Evolutionary conservation across 2,797 vertebrate species (phyloP).

Genomic region (Pyrocephalus nanus): DNA sequence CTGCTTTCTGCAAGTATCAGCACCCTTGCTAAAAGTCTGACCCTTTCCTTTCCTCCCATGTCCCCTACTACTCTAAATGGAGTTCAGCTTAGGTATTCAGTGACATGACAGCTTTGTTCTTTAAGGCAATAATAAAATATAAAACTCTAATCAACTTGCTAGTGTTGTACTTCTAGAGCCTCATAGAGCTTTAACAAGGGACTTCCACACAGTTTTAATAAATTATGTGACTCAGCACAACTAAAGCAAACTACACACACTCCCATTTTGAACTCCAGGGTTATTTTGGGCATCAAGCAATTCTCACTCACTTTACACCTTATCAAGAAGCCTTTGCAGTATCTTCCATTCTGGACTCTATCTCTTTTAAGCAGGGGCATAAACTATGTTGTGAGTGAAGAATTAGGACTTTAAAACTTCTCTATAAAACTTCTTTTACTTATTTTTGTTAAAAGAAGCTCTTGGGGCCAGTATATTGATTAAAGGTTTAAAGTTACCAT

Average conservation of each 20-base stretch:
- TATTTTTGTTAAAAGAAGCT: not conserved
- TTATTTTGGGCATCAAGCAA: not conserved
- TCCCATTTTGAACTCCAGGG: not conserved
- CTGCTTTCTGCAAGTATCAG: not conserved
- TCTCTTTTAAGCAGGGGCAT: not conserved
- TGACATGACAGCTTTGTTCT: not conserved
- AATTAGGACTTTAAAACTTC: not conserved
- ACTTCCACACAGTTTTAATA: not conserved
- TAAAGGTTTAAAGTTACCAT: not conserved
- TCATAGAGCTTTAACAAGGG: not conserved
- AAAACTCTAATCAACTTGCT: not conserved
- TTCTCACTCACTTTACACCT: not conserved
- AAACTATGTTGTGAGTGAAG: not conserved
- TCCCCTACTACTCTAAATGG: not conserved
- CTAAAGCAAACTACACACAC: not conserved
- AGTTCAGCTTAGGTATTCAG: not conserved
- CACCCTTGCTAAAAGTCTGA: not conserved
- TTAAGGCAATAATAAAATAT: not conserved
- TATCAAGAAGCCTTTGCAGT: not conserved
- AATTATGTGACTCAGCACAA: not conserved
- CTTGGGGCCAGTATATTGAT: not conserved
- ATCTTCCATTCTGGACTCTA: not conserved
- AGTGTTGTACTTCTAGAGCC: not conserved
- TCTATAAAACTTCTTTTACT: not conserved
- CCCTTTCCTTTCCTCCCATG: not conserved